Evolutionary conservation across 1,140 invertebrate genomes (phyloP), one percentile per base, ranked within the genome.

Genomic region (Bathynomus jamesi): DNA sequence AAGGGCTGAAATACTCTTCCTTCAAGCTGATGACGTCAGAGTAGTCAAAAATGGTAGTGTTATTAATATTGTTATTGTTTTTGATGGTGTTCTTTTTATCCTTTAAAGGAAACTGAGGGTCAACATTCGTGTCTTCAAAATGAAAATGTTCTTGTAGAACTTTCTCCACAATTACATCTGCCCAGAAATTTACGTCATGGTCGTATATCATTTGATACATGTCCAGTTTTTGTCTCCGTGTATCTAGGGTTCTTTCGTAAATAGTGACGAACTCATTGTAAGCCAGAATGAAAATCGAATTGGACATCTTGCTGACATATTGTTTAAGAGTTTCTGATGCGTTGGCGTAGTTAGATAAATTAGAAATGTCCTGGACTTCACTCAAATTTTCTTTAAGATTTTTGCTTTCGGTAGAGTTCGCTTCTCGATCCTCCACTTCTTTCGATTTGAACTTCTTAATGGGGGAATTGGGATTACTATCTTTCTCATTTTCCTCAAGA

Each of bases 161-260:
- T 31, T 31, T 24, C 27, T 62, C 28, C 5, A 72, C 70, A 25
- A 72, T 66, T 5, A 30, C 8, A 28, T 25, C 40, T 7, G 66
- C 71, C 61, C 71, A 65, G 28, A 25, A 29, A 32, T 28, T 25
- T 25, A 64, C 28, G 31, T 73, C 61, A 21, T 40, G 61, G 8
- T 67, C 65, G 28, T 67, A 72, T 28, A 62, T 65, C 13, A 61
- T 27, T 1, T 32, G 7, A 53, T 61, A 66, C 13, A 28, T 21
- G 0, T 63, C 61, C 11, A 25, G n/a, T 8, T 28, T 5, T n/a
- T 3, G 0, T 13, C 7, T 7, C 29, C 5, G 24, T 65, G 27
- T 2, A 28, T 28, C 21, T 28, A 28, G 11, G 2, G 1, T 4
- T 24, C 2, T 28, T 28, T 65, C 8, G 63, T 8, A 2, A 65